phyloP scores from a whole-genome alignment of 2,797 vertebrate genomes.

The Muscicapa comitata region DNA sequence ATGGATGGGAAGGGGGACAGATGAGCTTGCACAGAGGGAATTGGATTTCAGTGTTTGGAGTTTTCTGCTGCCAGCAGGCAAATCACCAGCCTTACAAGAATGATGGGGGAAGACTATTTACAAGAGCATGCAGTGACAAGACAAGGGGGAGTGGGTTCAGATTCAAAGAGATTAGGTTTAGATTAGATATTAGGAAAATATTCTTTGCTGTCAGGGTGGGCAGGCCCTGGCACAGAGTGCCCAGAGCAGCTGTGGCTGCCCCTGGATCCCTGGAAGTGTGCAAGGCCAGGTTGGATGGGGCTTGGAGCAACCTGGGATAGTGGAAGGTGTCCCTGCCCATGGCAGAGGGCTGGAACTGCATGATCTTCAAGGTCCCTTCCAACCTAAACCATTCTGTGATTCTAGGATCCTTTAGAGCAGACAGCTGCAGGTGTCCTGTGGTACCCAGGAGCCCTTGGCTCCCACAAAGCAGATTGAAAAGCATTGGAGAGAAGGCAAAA shows the following conservation, averaged over 20 bases:
- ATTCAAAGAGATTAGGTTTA: neutral
- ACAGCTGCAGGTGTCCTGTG: neutral
- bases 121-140: neutral
- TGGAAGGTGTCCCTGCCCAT: neutral
- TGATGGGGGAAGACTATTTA: neutral
- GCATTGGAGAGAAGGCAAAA: neutral
- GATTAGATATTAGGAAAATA: neutral
- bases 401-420: neutral
- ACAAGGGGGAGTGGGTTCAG: neutral
- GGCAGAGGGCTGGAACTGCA: neutral
- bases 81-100: neutral
- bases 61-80: neutral
- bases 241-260: neutral
- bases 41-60: neutral
- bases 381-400: neutral
- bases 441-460: neutral
- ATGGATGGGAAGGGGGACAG: neutral
- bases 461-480: neutral
- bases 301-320: rapidly evolving
- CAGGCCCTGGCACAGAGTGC: neutral
- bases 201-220: neutral
- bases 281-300: rapidly evolving
- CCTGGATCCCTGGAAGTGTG: neutral
- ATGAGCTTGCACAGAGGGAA: neutral
- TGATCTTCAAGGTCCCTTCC: neutral